Conservation (phyloP, 2,113 vertebrate species). For the Ptychochromis oligacanthus region DNA sequence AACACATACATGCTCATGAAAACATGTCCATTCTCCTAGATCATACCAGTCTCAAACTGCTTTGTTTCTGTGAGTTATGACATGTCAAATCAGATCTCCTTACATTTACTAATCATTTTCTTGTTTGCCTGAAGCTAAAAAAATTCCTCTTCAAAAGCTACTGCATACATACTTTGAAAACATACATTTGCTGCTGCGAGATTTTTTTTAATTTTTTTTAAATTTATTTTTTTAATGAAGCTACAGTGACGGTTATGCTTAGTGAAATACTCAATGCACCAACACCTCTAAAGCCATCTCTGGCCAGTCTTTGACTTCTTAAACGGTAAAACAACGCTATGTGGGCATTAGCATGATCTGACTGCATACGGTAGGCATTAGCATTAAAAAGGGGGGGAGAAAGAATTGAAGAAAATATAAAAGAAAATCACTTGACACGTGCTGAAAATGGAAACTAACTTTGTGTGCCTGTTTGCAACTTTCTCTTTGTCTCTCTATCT, state of each 20-base stretch:
- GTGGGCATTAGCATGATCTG: neutral
- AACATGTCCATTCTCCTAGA: neutral
- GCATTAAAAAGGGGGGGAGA: neutral
- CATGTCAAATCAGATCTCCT: neutral
- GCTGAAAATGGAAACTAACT: constrained; percentile 6
- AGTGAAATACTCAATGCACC: neutral
- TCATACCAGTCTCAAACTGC: neutral
- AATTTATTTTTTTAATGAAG: neutral
- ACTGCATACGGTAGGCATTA: neutral
- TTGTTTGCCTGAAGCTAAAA: neutral
- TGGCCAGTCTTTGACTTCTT: neutral
- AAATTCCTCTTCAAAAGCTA: neutral
- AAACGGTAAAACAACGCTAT: neutral
- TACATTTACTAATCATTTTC: neutral
- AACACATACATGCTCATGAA: neutral
- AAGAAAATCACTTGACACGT: constrained; percentile 9
- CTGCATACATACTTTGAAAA: neutral
- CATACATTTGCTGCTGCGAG: neutral
- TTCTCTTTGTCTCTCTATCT: neutral
- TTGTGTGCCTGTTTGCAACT: neutral
- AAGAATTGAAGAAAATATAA: neutral
- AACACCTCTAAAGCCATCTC: neutral
- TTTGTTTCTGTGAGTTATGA: constrained; percentile 7
- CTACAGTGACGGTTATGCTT: neutral
- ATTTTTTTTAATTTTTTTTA: neutral